Conservation (phyloP, 2,888 invertebrate genomes). For the Erebia palarica region DNA sequence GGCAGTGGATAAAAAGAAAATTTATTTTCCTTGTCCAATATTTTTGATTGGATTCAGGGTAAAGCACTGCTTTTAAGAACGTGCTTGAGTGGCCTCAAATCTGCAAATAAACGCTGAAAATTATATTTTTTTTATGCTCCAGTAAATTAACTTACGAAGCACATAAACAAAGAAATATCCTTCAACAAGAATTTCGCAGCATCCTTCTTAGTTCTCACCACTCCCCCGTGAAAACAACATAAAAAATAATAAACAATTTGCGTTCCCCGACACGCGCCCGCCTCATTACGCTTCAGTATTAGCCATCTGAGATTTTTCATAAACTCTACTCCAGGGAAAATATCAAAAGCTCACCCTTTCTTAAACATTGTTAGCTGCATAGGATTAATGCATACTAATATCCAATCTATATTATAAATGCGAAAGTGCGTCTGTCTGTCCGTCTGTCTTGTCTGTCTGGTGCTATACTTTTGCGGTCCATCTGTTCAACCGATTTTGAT, state of each 20-base stretch:
- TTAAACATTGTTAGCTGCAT: neutral
- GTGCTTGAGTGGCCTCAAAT: no score
- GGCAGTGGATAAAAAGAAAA: no score
- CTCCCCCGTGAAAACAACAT: constrained; percentile 71
- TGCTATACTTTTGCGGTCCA: no score
- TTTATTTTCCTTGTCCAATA: no score
- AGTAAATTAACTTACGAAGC: constrained; percentile 14
- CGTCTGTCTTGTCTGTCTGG: no score
- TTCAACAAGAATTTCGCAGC: constrained; percentile 29
- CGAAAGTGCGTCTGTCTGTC: no score
- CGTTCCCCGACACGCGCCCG: constrained; percentile 75
- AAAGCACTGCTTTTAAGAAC: no score
- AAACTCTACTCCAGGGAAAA: constrained; percentile 45
- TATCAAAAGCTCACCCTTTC: constrained; percentile 31
- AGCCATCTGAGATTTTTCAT: constrained; percentile 52
- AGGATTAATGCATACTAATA: neutral
- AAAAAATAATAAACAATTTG: constrained; percentile 82
- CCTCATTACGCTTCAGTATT: constrained; percentile 62
- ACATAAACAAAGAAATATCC: constrained; percentile 27
- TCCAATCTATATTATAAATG: no score
- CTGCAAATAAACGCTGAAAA: neutral
- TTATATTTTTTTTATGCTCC: neutral
- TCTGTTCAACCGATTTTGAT: no score
- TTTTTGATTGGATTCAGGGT: no score
- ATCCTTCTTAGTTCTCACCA: constrained; percentile 39